Evolutionary conservation across 1,140 invertebrate genomes (phyloP).

Genomic region (Drosophila navojoa): DNA sequence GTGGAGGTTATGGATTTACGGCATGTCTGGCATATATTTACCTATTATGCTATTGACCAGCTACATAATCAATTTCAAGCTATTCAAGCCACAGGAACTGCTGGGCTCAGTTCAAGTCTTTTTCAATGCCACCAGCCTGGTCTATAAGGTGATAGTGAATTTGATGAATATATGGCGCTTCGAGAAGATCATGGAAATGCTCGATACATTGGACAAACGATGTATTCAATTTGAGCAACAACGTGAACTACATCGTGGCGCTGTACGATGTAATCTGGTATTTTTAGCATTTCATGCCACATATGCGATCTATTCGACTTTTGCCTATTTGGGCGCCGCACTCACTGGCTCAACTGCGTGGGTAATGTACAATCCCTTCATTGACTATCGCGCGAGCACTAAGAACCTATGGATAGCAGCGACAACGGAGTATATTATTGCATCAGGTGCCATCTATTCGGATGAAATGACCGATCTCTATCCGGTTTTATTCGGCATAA

Average conservation of each 20-base stretch:
- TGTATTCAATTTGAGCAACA: constrained; percentile 5
- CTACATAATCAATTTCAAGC: constrained; percentile 16
- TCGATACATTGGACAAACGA: constrained; percentile 29
- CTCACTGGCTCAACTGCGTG: constrained; percentile 19
- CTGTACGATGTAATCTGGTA: constrained; percentile 31
- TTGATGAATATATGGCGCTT: constrained; percentile 8
- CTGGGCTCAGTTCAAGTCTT: constrained; percentile 32
- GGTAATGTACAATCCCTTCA: constrained; percentile 42
- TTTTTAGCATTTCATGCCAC: constrained; percentile 15
- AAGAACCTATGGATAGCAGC: constrained; percentile 30
- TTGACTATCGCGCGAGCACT: constrained; percentile 30
- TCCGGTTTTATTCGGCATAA: constrained; percentile 28
- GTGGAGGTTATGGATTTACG: neutral
- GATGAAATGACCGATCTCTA: constrained; percentile 26
- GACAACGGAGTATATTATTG: neutral
- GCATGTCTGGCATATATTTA: neutral
- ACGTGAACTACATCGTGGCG: constrained; percentile 26
- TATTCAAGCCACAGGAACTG: constrained; percentile 16
- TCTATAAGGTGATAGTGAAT: neutral
- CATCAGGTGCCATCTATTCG: neutral
- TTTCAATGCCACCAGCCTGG: constrained; percentile 21
- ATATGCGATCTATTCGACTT: neutral
- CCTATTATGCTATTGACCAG: constrained; percentile 12
- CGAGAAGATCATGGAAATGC: constrained; percentile 17
- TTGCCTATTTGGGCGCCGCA: neutral